A percentile compares a stretch with the other conserved stretches of the same genome.
These are phyloP conservation scores for Lasioglossum vierecki DNA, from an alignment of 2,888 invertebrate species.

Conservation along the genomic window DNA sequence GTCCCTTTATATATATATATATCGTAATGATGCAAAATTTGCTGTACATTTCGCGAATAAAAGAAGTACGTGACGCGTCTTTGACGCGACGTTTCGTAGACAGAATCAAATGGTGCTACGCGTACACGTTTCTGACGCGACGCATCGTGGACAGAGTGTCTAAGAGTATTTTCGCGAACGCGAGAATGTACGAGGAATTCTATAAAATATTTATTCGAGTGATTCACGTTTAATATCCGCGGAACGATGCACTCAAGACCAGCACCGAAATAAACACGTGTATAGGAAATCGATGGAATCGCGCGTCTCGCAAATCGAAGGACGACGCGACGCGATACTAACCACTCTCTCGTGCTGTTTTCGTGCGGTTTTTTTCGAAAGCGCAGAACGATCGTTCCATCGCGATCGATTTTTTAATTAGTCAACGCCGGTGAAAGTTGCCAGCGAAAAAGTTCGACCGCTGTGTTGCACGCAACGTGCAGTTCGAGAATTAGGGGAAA, in stretches of 20 bases:
- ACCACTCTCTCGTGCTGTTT: neutral
- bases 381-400: neutral
- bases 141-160: too few relatives aligned
- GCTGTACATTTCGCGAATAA: too few relatives aligned
- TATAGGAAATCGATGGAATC: conserved; percentile 22
- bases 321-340: neutral
- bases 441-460: neutral
- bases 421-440: neutral
- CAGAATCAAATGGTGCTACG: too few relatives aligned
- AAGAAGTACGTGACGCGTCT: too few relatives aligned
- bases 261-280: conserved; percentile 14
- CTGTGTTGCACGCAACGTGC: neutral
- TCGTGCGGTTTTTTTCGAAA: conserved; percentile 14
- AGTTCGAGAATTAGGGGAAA: neutral
- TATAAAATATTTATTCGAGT: conserved; percentile 12
- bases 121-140: too few relatives aligned
- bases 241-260: neutral
- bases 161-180: neutral
- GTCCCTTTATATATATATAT: too few relatives aligned
- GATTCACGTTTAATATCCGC: neutral
- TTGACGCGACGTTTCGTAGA: too few relatives aligned
- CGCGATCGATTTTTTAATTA: conserved; percentile 14
- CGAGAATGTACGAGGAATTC: neutral
- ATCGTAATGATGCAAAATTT: too few relatives aligned
- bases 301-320: conserved; percentile 12